Evolutionary conservation across 1,140 invertebrate species (phyloP).

Genomic region (Apolygus lucorum): DNA sequence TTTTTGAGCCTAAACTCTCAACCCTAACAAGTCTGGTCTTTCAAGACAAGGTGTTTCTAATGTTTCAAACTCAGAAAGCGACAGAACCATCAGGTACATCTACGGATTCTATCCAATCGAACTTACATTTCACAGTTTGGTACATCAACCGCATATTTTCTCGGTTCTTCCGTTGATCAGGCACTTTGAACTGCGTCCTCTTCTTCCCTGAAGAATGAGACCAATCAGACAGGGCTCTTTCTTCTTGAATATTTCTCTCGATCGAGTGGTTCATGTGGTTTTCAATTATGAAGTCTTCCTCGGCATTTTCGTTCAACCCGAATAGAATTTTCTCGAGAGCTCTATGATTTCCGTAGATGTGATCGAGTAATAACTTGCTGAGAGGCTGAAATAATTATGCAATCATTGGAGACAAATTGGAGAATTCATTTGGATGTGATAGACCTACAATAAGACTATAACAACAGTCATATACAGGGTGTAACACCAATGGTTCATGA

Average conservation of each 20-base stretch:
- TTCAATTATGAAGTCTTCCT: background rate
- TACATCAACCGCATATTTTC: conserved; percentile 21
- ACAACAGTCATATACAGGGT: too few species aligned
- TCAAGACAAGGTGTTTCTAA: too few species aligned
- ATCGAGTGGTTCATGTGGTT: conserved; percentile 13
- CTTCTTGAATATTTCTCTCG: background rate
- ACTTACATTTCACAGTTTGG: conserved; percentile 23
- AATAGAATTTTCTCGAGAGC: conserved; percentile 5
- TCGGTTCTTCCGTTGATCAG: conserved; percentile 14
- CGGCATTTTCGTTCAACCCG: background rate
- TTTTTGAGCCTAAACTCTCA: too few species aligned
- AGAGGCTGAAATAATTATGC: conserved; percentile 6
- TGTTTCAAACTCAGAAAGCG: too few species aligned
- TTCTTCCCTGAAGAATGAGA: background rate
- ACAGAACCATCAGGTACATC: too few species aligned
- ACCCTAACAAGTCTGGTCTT: too few species aligned
- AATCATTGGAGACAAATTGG: too few species aligned
- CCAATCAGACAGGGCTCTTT: too few species aligned
- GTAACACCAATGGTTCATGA: too few species aligned
- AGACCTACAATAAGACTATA: too few species aligned
- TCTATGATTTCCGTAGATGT: background rate
- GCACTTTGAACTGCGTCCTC: background rate
- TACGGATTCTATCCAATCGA: too few species aligned
- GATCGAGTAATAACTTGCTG: background rate
- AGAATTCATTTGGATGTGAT: too few species aligned